These are phyloP conservation scores for Oceanodroma leucorhoa DNA, from an alignment of 2,797 vertebrate species.

Conservation along the genomic window DNA sequence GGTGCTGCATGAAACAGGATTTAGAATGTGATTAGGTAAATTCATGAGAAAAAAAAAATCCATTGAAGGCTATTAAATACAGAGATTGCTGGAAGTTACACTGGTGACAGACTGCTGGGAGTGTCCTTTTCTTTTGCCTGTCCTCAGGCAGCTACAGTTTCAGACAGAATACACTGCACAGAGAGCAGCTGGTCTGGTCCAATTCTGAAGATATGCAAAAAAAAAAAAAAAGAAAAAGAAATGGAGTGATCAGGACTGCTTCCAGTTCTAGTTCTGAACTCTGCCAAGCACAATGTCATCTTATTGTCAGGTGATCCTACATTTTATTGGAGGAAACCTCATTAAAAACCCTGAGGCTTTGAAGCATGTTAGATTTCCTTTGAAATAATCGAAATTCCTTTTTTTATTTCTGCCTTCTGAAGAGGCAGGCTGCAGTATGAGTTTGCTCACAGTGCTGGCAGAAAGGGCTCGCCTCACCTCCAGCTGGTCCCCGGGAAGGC, in stretches of 20 bases:
- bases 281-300: neutral
- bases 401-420: neutral
- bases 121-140: neutral
- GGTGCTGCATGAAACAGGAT: conserved; percentile 36
- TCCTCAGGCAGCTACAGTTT: neutral
- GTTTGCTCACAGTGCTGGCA: neutral
- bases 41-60: neutral
- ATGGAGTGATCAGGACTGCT: neutral
- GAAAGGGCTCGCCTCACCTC: neutral
- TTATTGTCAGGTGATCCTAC: neutral
- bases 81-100: neutral
- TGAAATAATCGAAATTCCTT: neutral
- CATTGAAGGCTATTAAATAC: neutral
- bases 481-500: neutral
- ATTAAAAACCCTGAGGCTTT: neutral
- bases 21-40: conserved; percentile 42
- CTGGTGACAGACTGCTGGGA: neutral
- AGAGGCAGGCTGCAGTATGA: neutral
- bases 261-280: neutral
- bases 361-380: neutral
- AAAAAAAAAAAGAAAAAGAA: neutral
- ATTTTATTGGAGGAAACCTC: neutral
- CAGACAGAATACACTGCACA: neutral
- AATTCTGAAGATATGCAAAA: neutral
- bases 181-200: neutral